Evolutionary conservation across 2,113 vertebrate species (phyloP).

Genomic region (Neoarius graeffei): DNA sequence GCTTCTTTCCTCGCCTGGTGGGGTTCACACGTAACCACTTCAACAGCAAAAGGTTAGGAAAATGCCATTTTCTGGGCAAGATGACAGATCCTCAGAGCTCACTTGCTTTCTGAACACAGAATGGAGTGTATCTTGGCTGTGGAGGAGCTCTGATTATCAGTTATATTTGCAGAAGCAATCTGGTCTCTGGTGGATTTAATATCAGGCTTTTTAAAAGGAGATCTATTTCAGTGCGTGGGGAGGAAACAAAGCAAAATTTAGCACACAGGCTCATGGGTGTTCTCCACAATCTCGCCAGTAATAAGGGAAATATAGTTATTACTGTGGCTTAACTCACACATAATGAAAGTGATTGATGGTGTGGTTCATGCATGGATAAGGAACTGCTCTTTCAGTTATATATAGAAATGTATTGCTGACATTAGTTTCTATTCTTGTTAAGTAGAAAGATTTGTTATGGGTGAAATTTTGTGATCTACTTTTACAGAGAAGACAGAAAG

Average conservation of each 20-base stretch:
- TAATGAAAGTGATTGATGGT: conserved; percentile 56
- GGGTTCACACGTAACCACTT: conserved; percentile 46
- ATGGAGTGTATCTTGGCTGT: conserved; percentile 68
- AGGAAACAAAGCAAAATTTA: conserved; percentile 61
- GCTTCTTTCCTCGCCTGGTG: conserved; percentile 64
- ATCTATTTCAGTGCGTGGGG: conserved; percentile 58
- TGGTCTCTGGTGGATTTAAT: conserved; percentile 61
- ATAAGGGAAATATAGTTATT: conserved; percentile 62
- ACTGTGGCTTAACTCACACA: conserved; percentile 60
- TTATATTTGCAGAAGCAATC: conserved; percentile 74
- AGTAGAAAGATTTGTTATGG: conserved; percentile 51
- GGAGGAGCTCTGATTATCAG: conserved; percentile 67
- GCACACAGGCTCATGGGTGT: conserved; percentile 67
- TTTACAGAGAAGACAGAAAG: not conserved
- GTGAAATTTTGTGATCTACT: not conserved
- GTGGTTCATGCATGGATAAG: not conserved
- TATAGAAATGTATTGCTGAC: conserved; percentile 48
- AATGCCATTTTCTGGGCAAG: conserved; percentile 52
- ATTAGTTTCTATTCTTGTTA: conserved; percentile 47
- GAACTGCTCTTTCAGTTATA: conserved; percentile 17
- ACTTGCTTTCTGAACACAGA: conserved; percentile 54
- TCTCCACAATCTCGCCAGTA: conserved; percentile 55
- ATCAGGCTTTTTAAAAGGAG: conserved; percentile 64
- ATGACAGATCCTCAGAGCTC: conserved; percentile 51
- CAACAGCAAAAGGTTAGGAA: conserved; percentile 51